Evolutionary conservation across 2,113 vertebrate species (phyloP).

Genomic region (Oceanites oceanicus): DNA sequence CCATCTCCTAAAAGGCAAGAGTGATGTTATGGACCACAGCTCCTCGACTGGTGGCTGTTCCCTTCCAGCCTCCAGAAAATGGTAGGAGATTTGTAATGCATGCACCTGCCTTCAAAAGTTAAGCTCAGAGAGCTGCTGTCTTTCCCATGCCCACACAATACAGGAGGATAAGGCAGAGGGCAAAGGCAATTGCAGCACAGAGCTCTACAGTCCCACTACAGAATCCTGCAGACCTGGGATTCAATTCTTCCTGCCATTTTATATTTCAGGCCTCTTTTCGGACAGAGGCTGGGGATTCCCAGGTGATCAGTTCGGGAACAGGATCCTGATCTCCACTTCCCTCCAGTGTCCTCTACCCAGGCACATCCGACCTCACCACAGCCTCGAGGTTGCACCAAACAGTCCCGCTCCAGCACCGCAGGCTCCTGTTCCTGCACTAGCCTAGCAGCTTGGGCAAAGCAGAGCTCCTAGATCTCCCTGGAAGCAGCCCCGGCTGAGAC

Average conservation of each 20-base stretch:
- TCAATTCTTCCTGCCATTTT: neutral
- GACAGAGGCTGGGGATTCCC: neutral
- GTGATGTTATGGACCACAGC: neutral
- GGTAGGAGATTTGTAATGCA: neutral
- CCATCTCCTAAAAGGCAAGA: neutral
- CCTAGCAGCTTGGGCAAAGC: neutral
- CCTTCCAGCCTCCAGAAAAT: neutral
- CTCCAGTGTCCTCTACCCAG: neutral
- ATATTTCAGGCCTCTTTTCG: neutral
- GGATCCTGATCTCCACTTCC: neutral
- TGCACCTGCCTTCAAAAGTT: neutral
- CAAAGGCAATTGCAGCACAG: neutral
- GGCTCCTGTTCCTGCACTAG: too few species aligned
- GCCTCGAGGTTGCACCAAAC: neutral
- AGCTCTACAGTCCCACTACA: neutral
- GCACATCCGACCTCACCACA: neutral
- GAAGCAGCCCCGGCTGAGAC: neutral
- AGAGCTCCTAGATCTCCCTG: neutral
- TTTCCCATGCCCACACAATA: too few species aligned
- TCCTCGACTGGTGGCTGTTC: neutral
- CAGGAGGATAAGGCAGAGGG: neutral
- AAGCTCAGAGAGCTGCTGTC: neutral
- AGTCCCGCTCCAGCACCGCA: neutral
- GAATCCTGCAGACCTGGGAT: neutral
- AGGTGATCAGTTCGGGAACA: neutral